These are phyloP conservation scores for Ametastegia equiseti DNA, from an alignment of 2,888 invertebrate genomes.

Conservation along the genomic window DNA sequence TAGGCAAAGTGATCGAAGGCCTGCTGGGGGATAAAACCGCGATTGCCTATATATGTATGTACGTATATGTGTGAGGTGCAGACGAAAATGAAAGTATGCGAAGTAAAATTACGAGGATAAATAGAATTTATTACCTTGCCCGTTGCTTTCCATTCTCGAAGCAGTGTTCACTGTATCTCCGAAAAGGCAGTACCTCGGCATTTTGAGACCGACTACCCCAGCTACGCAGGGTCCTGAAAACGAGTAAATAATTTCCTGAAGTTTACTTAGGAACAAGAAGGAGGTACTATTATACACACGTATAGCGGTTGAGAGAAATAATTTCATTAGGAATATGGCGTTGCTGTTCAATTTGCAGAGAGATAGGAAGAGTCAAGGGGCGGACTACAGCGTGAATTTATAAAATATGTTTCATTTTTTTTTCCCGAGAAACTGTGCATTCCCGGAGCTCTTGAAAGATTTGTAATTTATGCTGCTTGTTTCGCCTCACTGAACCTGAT, in stretches of 20 bases:
- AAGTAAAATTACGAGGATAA: not conserved
- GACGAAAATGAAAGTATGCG: not conserved
- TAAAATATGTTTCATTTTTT: too few species aligned
- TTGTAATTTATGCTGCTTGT: too few species aligned
- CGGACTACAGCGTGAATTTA: too few species aligned
- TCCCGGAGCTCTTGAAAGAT: too few species aligned
- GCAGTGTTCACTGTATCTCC: slow-evolving; percentile 96
- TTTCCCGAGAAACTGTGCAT: too few species aligned
- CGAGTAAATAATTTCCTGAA: not conserved
- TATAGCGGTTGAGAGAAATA: too few species aligned
- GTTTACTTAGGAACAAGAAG: not conserved
- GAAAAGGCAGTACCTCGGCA: slow-evolving; percentile 96
- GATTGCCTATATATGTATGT: not conserved
- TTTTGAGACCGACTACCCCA: slow-evolving; percentile 94
- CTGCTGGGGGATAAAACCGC: not conserved
- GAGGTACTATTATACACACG: too few species aligned
- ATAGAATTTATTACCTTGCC: slow-evolving; percentile 78
- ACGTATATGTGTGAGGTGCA: not conserved
- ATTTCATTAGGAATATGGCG: not conserved
- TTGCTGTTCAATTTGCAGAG: not conserved
- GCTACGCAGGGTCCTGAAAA: slow-evolving; percentile 88
- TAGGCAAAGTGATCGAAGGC: slow-evolving; percentile 11
- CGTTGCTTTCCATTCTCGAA: slow-evolving; percentile 94
- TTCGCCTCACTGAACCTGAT: too few species aligned
- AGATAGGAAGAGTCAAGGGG: not conserved